A percentile compares a stretch with the other conserved stretches of the same genome.
These are phyloP conservation scores for Channa argus DNA, from an alignment of 2,113 vertebrate genomes.

Conservation along the genomic window DNA sequence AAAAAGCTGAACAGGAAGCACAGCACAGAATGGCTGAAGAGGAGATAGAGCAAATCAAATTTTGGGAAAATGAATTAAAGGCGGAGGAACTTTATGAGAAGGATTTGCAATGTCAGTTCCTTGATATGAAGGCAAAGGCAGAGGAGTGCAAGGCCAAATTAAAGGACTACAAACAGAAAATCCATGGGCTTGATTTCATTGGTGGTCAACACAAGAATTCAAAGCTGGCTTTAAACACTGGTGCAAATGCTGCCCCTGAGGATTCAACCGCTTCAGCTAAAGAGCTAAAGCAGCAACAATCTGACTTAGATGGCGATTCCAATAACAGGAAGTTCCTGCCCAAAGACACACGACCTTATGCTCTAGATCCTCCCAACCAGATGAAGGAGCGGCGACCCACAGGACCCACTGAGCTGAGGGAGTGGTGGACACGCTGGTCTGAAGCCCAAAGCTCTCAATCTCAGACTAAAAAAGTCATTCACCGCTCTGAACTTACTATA, in stretches of 20 bases:
- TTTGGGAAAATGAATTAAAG: slow-evolving; percentile 84
- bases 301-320: slow-evolving; percentile 18
- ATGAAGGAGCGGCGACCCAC: slow-evolving; percentile 68
- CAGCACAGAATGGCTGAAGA: slow-evolving; percentile 37
- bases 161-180: slow-evolving; percentile 73
- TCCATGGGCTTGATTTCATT: slow-evolving; percentile 54
- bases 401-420: slow-evolving; percentile 76
- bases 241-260: background rate
- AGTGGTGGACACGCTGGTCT: slow-evolving; percentile 80
- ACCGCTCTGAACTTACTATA: slow-evolving; percentile 81
- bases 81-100: slow-evolving; percentile 77
- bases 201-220: slow-evolving; percentile 3
- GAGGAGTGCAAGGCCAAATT: slow-evolving; percentile 76
- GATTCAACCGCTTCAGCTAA: background rate
- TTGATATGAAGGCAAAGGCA: slow-evolving; percentile 75
- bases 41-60: slow-evolving; percentile 77
- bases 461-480: slow-evolving; percentile 57
- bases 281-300: slow-evolving; percentile 3
- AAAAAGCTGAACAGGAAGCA: slow-evolving; percentile 29
- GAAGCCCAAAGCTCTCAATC: slow-evolving; percentile 56
- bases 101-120: slow-evolving; percentile 80
- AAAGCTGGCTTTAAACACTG: background rate
- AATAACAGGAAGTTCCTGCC: slow-evolving; percentile 67
- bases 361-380: slow-evolving; percentile 64
- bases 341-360: slow-evolving; percentile 53